These are phyloP conservation scores for Dipus sagitta DNA, from an alignment of 2,797 vertebrate genomes.

Conservation along the genomic window DNA sequence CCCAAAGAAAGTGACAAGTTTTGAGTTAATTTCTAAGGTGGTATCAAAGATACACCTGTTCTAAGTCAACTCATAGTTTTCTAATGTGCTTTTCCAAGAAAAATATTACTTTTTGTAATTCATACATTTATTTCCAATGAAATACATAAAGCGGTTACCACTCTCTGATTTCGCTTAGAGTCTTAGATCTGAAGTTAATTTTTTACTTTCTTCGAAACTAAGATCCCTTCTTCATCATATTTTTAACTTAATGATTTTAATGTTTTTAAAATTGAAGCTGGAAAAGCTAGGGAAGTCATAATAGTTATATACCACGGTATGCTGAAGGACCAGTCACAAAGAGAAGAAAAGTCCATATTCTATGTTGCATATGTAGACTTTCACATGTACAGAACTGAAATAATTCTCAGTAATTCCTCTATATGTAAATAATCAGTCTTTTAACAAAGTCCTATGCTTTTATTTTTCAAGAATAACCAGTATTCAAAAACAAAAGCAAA, in stretches of 20 bases:
- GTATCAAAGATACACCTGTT: neutral
- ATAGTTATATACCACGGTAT: neutral
- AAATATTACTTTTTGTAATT: neutral
- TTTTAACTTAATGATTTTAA: neutral
- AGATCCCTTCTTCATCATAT: neutral
- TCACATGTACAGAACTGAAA: neutral
- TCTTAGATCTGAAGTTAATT: too few species aligned
- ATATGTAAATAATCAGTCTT: neutral
- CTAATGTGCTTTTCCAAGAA: neutral
- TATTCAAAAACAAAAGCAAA: neutral
- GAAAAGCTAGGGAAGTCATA: neutral
- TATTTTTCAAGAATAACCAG: neutral
- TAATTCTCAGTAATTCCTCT: neutral
- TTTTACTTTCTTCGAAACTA: slow-evolving; percentile 1
- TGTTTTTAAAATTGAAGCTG: neutral
- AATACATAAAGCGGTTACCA: neutral
- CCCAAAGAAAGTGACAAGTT: neutral
- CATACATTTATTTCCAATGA: neutral
- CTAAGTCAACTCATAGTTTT: neutral
- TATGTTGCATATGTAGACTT: neutral
- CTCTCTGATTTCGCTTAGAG: neutral
- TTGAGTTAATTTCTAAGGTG: neutral
- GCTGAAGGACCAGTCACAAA: neutral
- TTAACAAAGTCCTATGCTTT: neutral
- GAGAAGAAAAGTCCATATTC: neutral